Evolutionary conservation across 2,888 invertebrate species (phyloP), one percentile per base, ranked within the genome.

Genomic region (Papilio protenor): DNA sequence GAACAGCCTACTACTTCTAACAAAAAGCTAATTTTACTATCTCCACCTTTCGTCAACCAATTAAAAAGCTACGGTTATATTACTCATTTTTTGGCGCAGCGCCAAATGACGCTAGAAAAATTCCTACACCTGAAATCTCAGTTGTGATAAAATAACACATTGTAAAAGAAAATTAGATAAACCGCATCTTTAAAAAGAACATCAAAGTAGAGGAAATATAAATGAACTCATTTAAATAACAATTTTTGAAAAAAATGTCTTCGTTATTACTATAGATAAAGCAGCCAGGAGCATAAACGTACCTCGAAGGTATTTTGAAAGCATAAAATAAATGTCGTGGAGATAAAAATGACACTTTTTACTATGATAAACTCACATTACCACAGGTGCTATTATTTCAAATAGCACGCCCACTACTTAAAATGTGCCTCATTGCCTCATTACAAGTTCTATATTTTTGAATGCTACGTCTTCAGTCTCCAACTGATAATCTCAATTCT

Each of bases 71-170:
- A 21, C 66, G 45, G 45, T 69, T 12, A 12, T 69, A 45, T 45
- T 21, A 21, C 12, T 66, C n/a, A 64, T 33, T 40, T 66, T 21
- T 69, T 69, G 66, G 18, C n/a, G 21, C n/a, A 14, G n/a, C 45
- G 66, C 66, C 66, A 69, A 69, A 21, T 69, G 66, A 69, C 66
- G 66, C n/a, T 45, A 69, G 66, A 69, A 69, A 69, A 69, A 69
- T 69, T 69, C 66, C 45, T 12, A 69, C 66, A 69, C 66, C 66
- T 69, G 66, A 69, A 45, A 61, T 61, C 45, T 21, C 66, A 45
- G 66, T 69, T 45, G 66, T 69, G 45, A 69, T 69, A 69, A 69
- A 69, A 45, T n/a, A 69, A 45, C 33, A 64, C 6, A 40, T 12
- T 64, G 11, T 69, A 69, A 69, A 69, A 69, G 40, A 69, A 69